These are phyloP conservation scores for Theretra japonica DNA, from an alignment of 2,888 invertebrate genomes.

Conservation along the genomic window DNA sequence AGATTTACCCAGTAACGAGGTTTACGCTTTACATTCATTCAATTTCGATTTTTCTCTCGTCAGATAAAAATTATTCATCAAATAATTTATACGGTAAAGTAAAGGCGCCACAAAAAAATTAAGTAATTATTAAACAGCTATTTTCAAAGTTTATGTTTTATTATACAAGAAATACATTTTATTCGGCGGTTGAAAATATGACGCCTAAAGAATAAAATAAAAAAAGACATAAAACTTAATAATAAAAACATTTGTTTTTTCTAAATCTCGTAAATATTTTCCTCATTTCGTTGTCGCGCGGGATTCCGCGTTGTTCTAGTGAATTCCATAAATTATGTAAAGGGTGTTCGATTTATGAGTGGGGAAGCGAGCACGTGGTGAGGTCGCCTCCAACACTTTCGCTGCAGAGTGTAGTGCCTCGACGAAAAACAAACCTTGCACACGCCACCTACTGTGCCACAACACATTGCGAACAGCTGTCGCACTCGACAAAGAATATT, in stretches of 20 bases:
- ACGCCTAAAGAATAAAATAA: neutral
- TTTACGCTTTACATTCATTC: no score
- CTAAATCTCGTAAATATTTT: neutral
- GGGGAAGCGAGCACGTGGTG: conserved; percentile 54
- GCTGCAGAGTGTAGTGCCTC: conserved; percentile 61
- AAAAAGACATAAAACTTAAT: neutral
- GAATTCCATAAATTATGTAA: conserved; percentile 39
- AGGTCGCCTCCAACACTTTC: conserved; percentile 70
- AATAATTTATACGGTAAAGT: no score
- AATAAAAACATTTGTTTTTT: neutral
- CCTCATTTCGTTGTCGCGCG: neutral
- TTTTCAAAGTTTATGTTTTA: no score
- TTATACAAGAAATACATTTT: no score
- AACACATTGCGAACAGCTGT: conserved; percentile 24
- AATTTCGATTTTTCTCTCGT: no score
- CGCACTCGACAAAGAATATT: conserved; percentile 10
- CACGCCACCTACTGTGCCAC: conserved; percentile 52
- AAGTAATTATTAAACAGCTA: no score
- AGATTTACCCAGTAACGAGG: no score
- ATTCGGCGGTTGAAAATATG: no score
- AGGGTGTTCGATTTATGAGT: conserved; percentile 45
- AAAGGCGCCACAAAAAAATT: no score
- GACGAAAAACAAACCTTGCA: conserved; percentile 57
- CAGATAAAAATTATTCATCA: no score
- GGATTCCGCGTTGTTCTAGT: neutral